Evolutionary conservation across 2,113 vertebrate genomes (phyloP).

Genomic region (Fulica atra): DNA sequence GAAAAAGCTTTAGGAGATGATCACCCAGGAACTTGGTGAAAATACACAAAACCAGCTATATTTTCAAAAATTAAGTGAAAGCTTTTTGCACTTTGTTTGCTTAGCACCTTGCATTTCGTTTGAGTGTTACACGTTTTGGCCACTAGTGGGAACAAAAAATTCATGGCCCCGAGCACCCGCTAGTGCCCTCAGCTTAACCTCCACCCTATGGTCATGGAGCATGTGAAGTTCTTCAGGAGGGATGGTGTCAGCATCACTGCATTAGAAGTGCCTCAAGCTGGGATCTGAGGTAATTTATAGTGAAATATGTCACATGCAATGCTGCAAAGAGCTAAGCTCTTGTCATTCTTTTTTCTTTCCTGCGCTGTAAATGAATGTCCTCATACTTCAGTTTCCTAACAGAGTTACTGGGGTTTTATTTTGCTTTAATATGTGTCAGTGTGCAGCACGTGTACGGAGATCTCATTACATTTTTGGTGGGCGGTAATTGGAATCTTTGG

Average conservation of each 20-base stretch:
- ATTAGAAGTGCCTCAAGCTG: neutral
- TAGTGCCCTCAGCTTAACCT: neutral
- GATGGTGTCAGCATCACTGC: neutral
- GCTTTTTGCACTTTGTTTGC: neutral
- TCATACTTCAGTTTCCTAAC: neutral
- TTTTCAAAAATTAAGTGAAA: neutral
- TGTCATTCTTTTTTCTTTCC: neutral
- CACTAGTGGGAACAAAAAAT: neutral
- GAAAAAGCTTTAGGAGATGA: neutral
- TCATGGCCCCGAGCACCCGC: neutral
- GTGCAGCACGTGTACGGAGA: neutral
- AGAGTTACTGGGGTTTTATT: neutral
- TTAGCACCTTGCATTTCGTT: slow-evolving; percentile 1
- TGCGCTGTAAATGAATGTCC: neutral
- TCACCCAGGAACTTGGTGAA: neutral
- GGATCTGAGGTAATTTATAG: neutral
- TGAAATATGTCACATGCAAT: neutral
- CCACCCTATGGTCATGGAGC: neutral
- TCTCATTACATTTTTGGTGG: neutral
- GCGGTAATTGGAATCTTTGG: neutral
- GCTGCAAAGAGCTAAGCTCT: neutral
- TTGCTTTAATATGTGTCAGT: neutral
- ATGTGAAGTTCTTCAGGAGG: neutral
- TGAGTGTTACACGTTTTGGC: neutral
- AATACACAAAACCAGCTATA: neutral